These are phyloP conservation scores for Zygaena filipendulae DNA, from an alignment of 2,888 invertebrate genomes.

Conservation along the genomic window DNA sequence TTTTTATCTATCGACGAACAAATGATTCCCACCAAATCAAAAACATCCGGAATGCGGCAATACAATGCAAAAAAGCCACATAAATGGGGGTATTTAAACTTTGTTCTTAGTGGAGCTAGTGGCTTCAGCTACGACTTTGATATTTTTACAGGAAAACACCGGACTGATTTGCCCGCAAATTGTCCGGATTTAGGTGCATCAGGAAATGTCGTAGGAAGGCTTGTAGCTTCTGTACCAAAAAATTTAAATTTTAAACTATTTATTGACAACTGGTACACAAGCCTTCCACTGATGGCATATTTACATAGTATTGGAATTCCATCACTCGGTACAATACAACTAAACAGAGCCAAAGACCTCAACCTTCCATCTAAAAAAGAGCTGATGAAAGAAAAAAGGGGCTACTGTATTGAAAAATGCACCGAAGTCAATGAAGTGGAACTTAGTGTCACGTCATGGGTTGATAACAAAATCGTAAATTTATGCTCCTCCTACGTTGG, in stretches of 20 bases:
- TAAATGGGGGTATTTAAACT: slow-evolving; percentile 26
- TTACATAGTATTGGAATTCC: slow-evolving; percentile 14
- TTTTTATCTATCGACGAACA: slow-evolving; percentile 10
- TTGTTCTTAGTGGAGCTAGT: slow-evolving; percentile 24
- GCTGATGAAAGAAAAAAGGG: slow-evolving; percentile 8
- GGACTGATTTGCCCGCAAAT: slow-evolving; percentile 17
- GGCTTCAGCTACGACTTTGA: slow-evolving; percentile 30
- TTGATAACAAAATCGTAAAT: slow-evolving; percentile 19
- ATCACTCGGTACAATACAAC: slow-evolving; percentile 14
- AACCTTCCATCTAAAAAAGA: slow-evolving; percentile 7
- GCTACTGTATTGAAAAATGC: slow-evolving; percentile 11
- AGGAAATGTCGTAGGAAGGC: slow-evolving; percentile 20
- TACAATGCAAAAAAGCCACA: slow-evolving; percentile 23
- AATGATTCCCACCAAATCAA: slow-evolving; percentile 8
- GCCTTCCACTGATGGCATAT: slow-evolving; percentile 13
- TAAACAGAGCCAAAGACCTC: slow-evolving; percentile 8
- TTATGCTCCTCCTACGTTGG: slow-evolving; percentile 20
- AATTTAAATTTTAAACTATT: slow-evolving; percentile 23
- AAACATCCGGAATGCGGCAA: slow-evolving; percentile 9
- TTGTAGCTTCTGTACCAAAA: slow-evolving; percentile 19
- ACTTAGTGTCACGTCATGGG: slow-evolving; percentile 16
- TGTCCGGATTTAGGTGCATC: slow-evolving; percentile 22
- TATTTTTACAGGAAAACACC: slow-evolving; percentile 24
- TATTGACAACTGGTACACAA: slow-evolving; percentile 28
- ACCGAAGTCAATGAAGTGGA: slow-evolving; percentile 9